Base-by-base conservation (phyloP, 2,113 vertebrate genomes). In the Caranx melampygus region DNA sequence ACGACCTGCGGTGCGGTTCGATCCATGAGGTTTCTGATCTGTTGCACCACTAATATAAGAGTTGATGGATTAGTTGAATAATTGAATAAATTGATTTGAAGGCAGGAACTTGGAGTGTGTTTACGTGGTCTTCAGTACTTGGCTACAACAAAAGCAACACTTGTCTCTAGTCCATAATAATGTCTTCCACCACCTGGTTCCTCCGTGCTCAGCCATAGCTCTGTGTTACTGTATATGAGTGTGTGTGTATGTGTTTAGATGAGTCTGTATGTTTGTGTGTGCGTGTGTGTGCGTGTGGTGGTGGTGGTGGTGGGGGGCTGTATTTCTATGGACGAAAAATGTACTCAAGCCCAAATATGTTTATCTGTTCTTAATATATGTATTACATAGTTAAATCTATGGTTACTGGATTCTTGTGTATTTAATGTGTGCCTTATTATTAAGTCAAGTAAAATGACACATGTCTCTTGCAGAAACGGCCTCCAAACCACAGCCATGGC, bases 401-500 rank as follows among this genome's bases (percentile, higher is more conserved):
- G 44, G 33, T 2, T 11, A 20, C 2, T n/a, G 6, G 6, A 21
- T 45, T 21, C 0, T 20, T 16, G 2, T 6, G 3, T 11, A 31
- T 42, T 20, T 70, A 42, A 34, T 34, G 8, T 79, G 5, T 21
- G 20, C 3, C 9, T 35, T 58, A 11, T 72, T 66, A 14, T n/a
- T 33, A 6, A 44, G 47, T 54, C 16, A 0, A 64, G 1, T 78
- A 42, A 88, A 78, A 16, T 21, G 6, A 63, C 15, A n/a, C 2
- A 14, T 68, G 61, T 71, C 1, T 82, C 33, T 93, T 85, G 34
- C 94, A 99, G 98, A 97, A 96, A 75, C 94, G 97, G 83, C 93
- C 95, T 64, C 95, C 97, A 1, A 95, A 95, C 88, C 98, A 99
- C 7, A 96, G 98, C 47, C 98, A 99, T 83, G 94, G 96, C 65